Base-by-base conservation (phyloP, 2,113 vertebrate genomes). In the Willisornis vidua region DNA sequence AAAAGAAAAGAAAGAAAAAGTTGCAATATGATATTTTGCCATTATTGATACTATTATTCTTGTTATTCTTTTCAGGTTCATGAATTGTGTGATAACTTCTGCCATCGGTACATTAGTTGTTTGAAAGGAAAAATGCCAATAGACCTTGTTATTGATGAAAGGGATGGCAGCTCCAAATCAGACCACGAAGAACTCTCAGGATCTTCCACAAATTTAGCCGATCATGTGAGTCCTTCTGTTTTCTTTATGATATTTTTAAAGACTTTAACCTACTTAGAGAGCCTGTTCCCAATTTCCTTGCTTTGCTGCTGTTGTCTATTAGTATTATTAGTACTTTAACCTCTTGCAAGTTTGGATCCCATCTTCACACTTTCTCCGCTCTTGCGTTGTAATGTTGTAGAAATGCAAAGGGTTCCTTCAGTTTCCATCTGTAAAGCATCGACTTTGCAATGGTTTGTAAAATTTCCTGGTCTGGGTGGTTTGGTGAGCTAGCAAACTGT, bases 101-200 rank as follows among this genome's bases (percentile, higher is more conserved):
- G 99, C 98, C 99, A 99, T 96, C 99, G 99, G 99, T 99, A 99
- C 99, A 99, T 99, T 98, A 99, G 99, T 95, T 99, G 99, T 98
- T 99, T 99, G 98, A 99, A 99, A 99, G 99, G 99, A 97, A 99
- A 99, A 98, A 99, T 99, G 99, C 99, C 99, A 97, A 99, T 99
- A 98, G 99, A 99, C 98, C 98, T 99, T 77, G 99, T 99, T 96
- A 99, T 99, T 95, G 99, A 99, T 96, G 99, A 99, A 97, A 98
- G 99, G 97, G 99, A 99, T 96, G 99, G 99, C 97, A 99, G 98
- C 98, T 99, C 99, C 72, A 99, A 99, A 97, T 99, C 99, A 97
- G 99, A 99, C 95, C 99, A 99, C 18, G 99, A 99, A 98, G 99
- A 99, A 97, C 99, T 99, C 94, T 99, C 99, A 96, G 99, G 99